These are phyloP conservation scores for Xanthorhoe spadicearia DNA, from an alignment of 2,888 invertebrate species.

Conservation along the genomic window DNA sequence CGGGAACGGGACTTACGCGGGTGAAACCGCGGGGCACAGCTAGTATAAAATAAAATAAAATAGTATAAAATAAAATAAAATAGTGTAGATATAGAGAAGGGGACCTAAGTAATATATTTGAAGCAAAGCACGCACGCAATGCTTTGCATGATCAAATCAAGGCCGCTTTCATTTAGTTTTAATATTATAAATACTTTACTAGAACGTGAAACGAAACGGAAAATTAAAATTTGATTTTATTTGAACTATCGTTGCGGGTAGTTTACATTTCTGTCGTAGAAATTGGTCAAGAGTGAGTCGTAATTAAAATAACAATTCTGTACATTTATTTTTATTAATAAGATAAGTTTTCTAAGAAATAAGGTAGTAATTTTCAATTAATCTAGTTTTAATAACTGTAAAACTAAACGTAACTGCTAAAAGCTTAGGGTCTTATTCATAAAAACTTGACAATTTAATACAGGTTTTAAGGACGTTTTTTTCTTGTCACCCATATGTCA, in stretches of 20 bases:
- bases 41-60: too few relatives aligned
- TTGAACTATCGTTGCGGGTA: neutral
- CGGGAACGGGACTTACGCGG: too few relatives aligned
- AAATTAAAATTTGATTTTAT: neutral
- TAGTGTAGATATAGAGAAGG: neutral
- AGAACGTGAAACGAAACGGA: neutral
- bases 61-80: too few relatives aligned
- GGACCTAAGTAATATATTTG: neutral
- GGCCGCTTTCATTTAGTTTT: neutral
- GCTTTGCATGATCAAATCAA: neutral
- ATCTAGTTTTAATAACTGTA: too few relatives aligned
- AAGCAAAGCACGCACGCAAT: neutral
- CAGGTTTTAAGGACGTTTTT: too few relatives aligned
- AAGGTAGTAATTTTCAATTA: too few relatives aligned
- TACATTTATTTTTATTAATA: neutral
- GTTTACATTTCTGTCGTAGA: neutral
- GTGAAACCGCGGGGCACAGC: too few relatives aligned
- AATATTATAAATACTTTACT: neutral
- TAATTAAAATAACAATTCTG: neutral
- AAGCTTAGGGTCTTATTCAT: too few relatives aligned
- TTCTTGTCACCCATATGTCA: too few relatives aligned
- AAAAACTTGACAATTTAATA: too few relatives aligned
- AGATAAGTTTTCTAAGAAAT: too few relatives aligned
- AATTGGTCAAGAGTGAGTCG: conserved; percentile 16
- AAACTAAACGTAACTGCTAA: too few relatives aligned